A percentile compares a stretch with the other conserved stretches of the same genome.
These are phyloP conservation scores for Aphidoletes aphidimyza DNA, from an alignment of 2,888 invertebrate species.

Conservation along the genomic window DNA sequence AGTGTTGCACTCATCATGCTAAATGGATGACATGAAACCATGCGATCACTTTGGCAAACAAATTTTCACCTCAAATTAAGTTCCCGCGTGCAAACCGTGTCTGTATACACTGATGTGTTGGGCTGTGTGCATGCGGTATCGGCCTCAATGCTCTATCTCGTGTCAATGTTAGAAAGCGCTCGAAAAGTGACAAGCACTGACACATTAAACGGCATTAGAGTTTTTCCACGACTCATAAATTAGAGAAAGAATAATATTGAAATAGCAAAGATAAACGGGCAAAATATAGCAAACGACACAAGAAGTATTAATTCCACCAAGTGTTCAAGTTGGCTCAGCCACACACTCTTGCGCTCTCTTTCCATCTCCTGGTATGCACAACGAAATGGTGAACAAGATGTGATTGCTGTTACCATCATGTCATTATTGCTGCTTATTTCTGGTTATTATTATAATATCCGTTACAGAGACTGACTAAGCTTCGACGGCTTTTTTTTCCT, in stretches of 20 bases:
- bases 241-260: constrained; percentile 42
- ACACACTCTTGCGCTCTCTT: too few relatives aligned
- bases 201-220: constrained; percentile 31
- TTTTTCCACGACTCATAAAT: constrained; percentile 29
- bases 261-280: constrained; percentile 39
- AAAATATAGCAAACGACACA: background rate
- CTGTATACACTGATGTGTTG: too few relatives aligned
- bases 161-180: background rate
- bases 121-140: background rate
- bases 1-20: background rate
- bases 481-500: background rate
- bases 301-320: background rate
- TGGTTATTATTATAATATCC: constrained; percentile 49
- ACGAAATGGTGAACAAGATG: too few relatives aligned
- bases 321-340: background rate
- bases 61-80: constrained; percentile 53
- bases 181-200: constrained; percentile 10
- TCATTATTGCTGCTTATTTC: constrained; percentile 49
- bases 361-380: too few relatives aligned
- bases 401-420: constrained; percentile 19
- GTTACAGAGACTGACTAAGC: constrained; percentile 46
- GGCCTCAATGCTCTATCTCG: background rate
- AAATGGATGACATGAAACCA: constrained; percentile 43
- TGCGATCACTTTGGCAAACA: constrained; percentile 40
- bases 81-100: too few relatives aligned